Percentiles rank a stretch among this genome's conserved stretches.
These are phyloP conservation scores for Chalcis sispes DNA, from an alignment of 2,888 invertebrate species.

Conservation along the genomic window DNA sequence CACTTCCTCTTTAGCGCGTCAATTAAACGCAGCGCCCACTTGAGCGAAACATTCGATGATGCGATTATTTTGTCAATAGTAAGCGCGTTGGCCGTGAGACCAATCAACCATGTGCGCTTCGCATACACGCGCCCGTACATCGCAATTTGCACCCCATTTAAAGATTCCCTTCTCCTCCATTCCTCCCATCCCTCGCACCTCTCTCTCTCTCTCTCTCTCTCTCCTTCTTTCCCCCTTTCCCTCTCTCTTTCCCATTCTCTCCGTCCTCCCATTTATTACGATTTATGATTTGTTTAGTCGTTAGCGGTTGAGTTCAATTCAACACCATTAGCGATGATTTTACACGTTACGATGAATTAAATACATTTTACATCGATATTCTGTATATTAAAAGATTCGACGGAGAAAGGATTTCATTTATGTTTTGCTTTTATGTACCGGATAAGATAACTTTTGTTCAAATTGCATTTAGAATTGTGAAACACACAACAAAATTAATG, in stretches of 20 bases:
- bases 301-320: conserved; percentile 26
- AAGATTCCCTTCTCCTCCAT: no score
- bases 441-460: no score
- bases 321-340: not conserved
- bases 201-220: no score
- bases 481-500: no score
- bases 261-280: conserved; percentile 1
- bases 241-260: no score
- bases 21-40: conserved; percentile 52
- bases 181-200: no score
- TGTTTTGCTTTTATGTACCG: no score
- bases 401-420: no score
- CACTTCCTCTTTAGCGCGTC: not conserved
- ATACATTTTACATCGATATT: no score
- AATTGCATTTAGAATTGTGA: no score
- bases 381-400: no score
- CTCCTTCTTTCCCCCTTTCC: no score
- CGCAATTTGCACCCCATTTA: conserved; percentile 38
- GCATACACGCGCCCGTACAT: not conserved
- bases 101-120: conserved; percentile 21
- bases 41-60: conserved; percentile 59
- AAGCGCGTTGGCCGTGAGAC: conserved; percentile 26
- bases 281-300: not conserved
- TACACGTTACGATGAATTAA: not conserved
- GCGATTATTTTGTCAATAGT: conserved; percentile 58